These are phyloP conservation scores for Drosophila villosipedis DNA, from an alignment of 2,888 invertebrate species.

Conservation along the genomic window DNA sequence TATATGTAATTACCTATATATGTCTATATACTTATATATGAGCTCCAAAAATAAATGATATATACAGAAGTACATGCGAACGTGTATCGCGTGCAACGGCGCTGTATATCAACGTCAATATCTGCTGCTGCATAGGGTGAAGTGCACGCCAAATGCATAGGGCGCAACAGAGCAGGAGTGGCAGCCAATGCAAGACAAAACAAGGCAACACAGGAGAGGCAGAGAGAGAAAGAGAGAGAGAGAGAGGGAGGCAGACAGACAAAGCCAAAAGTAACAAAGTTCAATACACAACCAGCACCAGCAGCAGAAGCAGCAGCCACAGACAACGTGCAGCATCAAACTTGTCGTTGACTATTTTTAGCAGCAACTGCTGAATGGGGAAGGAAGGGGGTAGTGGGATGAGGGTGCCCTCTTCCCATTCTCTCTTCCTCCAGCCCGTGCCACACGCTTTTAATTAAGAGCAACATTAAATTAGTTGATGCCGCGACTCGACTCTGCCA, in stretches of 20 bases:
- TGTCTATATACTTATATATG: slow-evolving; percentile 20
- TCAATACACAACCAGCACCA: slow-evolving; percentile 61
- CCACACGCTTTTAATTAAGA: slow-evolving; percentile 77
- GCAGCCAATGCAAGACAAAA: slow-evolving; percentile 57
- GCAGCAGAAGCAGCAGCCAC: slow-evolving; percentile 25
- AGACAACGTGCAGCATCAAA: slow-evolving; percentile 50
- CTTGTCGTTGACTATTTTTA: slow-evolving; percentile 68
- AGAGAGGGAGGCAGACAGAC: slow-evolving; percentile 35
- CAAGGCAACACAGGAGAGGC: slow-evolving; percentile 38
- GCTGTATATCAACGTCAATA: slow-evolving; percentile 81
- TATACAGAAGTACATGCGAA: slow-evolving; percentile 6
- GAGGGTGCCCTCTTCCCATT: slow-evolving; percentile 22
- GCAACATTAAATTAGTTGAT: slow-evolving; percentile 79
- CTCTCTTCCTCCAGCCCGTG: slow-evolving; percentile 19
- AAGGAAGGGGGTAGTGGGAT: background rate
- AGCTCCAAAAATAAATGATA: slow-evolving; percentile 77
- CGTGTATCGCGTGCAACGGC: slow-evolving; percentile 73
- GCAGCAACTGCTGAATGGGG: slow-evolving; percentile 32
- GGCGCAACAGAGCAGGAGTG: slow-evolving; percentile 72
- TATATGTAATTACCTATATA: slow-evolving; percentile 14
- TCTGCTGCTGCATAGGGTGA: slow-evolving; percentile 74
- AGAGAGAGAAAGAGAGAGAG: slow-evolving; percentile 16
- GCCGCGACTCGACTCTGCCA: slow-evolving; percentile 23
- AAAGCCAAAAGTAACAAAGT: slow-evolving; percentile 75
- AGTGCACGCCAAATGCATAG: slow-evolving; percentile 70